Conservation (phyloP, 92 coral and sea anemone genomes). For the Palythoa caribaeorum region DNA sequence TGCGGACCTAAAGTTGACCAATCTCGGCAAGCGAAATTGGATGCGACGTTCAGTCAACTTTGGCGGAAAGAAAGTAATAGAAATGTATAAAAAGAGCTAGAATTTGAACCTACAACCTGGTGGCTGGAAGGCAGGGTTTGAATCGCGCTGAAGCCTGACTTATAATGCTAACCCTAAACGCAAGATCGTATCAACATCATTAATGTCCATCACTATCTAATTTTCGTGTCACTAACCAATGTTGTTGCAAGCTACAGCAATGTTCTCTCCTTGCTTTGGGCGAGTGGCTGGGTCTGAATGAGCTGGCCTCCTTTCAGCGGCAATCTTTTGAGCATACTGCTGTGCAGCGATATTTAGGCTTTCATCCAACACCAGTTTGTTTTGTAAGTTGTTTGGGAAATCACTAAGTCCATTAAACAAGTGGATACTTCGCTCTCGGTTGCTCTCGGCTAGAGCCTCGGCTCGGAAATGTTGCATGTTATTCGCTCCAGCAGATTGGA, state of each 20-base stretch:
- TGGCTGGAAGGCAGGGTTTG: too few species aligned
- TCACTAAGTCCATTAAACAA: constrained; percentile 16
- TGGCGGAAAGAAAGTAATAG: too few species aligned
- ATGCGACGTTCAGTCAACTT: too few species aligned
- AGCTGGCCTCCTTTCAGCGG: constrained; percentile 36
- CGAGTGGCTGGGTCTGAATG: constrained; percentile 46
- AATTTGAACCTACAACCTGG: too few species aligned
- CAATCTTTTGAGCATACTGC: constrained; percentile 42
- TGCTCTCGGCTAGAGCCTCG: constrained; percentile 19
- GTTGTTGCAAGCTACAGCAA: constrained; percentile 34
- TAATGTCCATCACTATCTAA: too few species aligned
- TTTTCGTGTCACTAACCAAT: constrained; percentile 10
- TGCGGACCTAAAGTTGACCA: too few species aligned
- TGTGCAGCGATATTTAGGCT: constrained; percentile 40
- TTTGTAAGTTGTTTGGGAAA: not conserved
- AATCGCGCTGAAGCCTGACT: too few species aligned
- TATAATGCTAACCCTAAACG: too few species aligned
- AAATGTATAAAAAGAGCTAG: too few species aligned
- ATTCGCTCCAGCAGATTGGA: not conserved
- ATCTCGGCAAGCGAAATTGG: too few species aligned
- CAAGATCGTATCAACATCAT: too few species aligned
- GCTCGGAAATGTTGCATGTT: constrained; percentile 9
- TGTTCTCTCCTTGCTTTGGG: constrained; percentile 42
- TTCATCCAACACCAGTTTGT: constrained; percentile 26
- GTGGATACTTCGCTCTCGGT: constrained; percentile 27